phyloP scores from a whole-genome alignment of 2,888 invertebrate species.

The Volucella inanis region DNA sequence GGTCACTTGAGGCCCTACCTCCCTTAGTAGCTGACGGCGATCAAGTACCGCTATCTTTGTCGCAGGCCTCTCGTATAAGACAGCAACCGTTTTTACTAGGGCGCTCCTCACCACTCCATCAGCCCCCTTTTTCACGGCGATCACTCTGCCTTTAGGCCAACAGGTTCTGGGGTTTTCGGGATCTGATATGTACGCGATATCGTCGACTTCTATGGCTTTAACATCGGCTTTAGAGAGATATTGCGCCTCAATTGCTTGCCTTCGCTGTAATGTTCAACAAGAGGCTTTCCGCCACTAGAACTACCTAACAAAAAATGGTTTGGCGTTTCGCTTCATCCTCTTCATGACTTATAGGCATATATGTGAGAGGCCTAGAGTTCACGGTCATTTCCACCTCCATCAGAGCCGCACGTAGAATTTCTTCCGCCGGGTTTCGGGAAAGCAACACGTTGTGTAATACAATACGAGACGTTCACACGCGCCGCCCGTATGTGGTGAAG shows the following conservation, averaged over 20 bases:
- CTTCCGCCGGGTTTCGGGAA: conserved; percentile 64
- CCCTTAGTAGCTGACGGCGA: not conserved
- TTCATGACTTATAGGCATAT: not conserved
- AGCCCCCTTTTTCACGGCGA: too few species aligned
- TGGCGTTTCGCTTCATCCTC: conserved; percentile 1
- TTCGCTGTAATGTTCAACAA: too few species aligned
- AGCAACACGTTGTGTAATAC: conserved; percentile 30
- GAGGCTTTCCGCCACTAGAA: too few species aligned
- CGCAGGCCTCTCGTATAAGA: too few species aligned
- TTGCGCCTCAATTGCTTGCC: too few species aligned
- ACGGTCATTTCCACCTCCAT: not conserved
- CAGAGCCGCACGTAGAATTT: conserved; percentile 17
- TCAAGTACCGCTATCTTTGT: too few species aligned
- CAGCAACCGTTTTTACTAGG: conserved; percentile 23
- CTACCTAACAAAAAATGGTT: not conserved
- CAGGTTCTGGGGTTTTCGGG: conserved; percentile 43
- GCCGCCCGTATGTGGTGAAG: conserved; percentile 71
- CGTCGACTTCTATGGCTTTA: too few species aligned
- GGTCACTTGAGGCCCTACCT: too few species aligned
- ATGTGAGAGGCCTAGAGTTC: not conserved
- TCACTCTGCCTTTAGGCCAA: too few species aligned
- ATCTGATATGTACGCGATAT: conserved; percentile 59
- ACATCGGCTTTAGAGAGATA: not conserved
- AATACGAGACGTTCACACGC: conserved; percentile 57
- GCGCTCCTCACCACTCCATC: conserved; percentile 63